Evolutionary conservation across 2,888 invertebrate species (phyloP), one percentile per base, ranked within the genome.

Genomic region (Prostheceraeus crozeri): DNA sequence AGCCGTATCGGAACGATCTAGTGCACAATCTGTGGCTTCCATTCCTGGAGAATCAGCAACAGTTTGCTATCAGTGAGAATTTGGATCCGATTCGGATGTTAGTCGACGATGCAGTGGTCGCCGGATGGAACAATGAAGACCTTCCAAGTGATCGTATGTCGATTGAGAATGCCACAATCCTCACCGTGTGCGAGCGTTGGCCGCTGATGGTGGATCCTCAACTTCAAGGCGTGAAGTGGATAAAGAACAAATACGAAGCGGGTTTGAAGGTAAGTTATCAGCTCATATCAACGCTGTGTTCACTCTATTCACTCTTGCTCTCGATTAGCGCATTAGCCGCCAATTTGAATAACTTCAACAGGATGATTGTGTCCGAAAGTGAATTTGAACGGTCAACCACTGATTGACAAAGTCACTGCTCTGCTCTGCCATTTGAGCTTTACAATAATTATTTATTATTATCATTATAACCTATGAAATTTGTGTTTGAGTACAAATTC

Each of bases 181-280:
- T 94, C 36, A 85, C 87, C 0, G 90, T 86, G 72, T 90, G 90
- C 4, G 91, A 89, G 74, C 82, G 93, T 56, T 94, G 93, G 93
- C 91, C 94, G 0, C 79, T 94, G 36, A 90, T 94, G 87, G 91
- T 94, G 69, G 93, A 94, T 80, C 93, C 93, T 0, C 91, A 91
- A 81, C 72, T 89, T 83, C 80, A 94, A 83, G 90, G 91, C 10
- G 84, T 91, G 1, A 93, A 93, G 75, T 94, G 94, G 94, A 93
- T 94, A 66, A 91, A 88, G 75, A 86, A 87, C 71, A 88, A 87
- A 73, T 91, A 89, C 73, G 88, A 86, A 0, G 85, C 86, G 2
- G 79, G 81, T 25, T 77, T 94, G 4, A 82, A 82, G 69, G 85
- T 89, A 0, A 86, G 10, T 33, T 8, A 33, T n/a, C 8, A 33